A percentile compares a stretch with the other conserved stretches of the same genome.
Evolutionary conservation across 2,888 invertebrate genomes (phyloP).

Genomic region (Cosmopolites sordidus): DNA sequence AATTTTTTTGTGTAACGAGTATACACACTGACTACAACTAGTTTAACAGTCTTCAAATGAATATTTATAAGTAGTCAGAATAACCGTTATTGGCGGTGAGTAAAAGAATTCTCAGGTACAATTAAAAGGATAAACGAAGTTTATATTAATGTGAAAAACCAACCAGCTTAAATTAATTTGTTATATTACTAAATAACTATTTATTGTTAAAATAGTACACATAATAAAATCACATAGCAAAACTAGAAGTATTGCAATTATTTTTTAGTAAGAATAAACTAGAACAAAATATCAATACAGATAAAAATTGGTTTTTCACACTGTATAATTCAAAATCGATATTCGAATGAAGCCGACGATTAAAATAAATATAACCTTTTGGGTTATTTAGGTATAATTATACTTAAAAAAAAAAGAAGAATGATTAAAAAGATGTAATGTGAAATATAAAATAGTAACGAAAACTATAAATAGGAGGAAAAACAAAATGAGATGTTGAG

Average conservation of each 20-base stretch:
- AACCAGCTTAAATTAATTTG: not conserved
- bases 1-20: not conserved
- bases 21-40: not conserved
- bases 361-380: not conserved
- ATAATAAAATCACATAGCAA: too few relatives aligned
- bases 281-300: too few relatives aligned
- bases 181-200: too few relatives aligned
- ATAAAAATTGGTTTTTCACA: not conserved
- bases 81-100: not conserved
- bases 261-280: too few relatives aligned
- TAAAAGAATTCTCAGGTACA: constrained; percentile 1
- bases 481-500: not conserved
- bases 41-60: not conserved
- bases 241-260: too few relatives aligned
- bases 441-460: not conserved
- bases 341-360: not conserved
- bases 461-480: not conserved
- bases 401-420: not conserved
- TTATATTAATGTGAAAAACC: not conserved
- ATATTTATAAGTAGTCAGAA: not conserved
- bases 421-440: not conserved
- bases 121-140: not conserved
- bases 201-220: too few relatives aligned
- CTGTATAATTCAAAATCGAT: not conserved
- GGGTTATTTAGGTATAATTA: not conserved